Percentiles rank a stretch among this genome's conserved stretches.
These are phyloP conservation scores for Trichacis sp. DNA, from an alignment of 2,888 invertebrate genomes.

Conservation along the genomic window DNA sequence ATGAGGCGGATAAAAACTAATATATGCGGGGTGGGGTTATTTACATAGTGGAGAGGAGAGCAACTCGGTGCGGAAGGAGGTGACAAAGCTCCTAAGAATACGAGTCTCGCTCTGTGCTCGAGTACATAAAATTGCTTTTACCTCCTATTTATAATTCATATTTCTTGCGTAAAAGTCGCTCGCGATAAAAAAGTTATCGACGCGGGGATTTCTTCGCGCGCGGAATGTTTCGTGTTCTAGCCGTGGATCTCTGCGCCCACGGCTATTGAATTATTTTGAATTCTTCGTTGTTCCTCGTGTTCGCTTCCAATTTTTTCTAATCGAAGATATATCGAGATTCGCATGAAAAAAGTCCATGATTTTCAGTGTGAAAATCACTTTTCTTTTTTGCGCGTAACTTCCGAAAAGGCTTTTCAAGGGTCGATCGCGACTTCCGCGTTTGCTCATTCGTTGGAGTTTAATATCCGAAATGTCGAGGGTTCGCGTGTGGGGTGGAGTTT, in stretches of 20 bases:
- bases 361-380: no score
- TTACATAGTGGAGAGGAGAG: conserved; percentile 56
- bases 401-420: conserved; percentile 37
- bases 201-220: conserved; percentile 54
- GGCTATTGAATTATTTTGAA: no score
- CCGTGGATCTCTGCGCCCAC: no score
- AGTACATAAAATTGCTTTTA: conserved; percentile 68
- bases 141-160: conserved; percentile 68
- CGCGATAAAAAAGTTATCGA: conserved; percentile 63
- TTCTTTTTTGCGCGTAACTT: no score
- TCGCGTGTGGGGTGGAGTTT: conserved; percentile 29
- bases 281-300: no score
- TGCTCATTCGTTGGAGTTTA: conserved; percentile 53
- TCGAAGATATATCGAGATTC: no score
- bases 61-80: conserved; percentile 41
- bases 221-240: no score
- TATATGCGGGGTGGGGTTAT: conserved; percentile 60
- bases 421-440: conserved; percentile 62
- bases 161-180: conserved; percentile 62
- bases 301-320: no score
- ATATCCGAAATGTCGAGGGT: conserved; percentile 51
- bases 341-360: no score
- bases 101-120: no score
- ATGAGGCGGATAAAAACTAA: conserved; percentile 63
- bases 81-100: conserved; percentile 51